These are phyloP conservation scores for Pseudonaja textilis DNA, from an alignment of 2,113 vertebrate species.

Conservation along the genomic window DNA sequence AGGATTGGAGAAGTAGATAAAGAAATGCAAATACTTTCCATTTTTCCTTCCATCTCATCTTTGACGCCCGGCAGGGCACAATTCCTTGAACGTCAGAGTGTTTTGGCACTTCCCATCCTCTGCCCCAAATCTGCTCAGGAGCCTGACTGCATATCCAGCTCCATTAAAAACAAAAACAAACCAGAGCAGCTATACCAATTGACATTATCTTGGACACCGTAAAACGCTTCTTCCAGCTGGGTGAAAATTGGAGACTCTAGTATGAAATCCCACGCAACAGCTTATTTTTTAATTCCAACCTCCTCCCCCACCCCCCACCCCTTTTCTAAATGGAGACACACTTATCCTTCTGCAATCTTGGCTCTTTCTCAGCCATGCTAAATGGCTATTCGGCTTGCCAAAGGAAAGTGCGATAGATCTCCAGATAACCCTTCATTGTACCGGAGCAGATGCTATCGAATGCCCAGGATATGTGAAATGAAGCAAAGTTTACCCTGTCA, in stretches of 20 bases:
- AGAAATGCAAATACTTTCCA: neutral
- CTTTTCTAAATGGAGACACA: neutral
- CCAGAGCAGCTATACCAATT: neutral
- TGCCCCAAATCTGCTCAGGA: neutral
- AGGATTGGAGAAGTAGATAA: neutral
- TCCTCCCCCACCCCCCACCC: neutral
- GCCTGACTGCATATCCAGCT: neutral
- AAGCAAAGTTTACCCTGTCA: slow-evolving; percentile 63
- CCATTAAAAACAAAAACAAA: neutral
- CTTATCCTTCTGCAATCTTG: neutral
- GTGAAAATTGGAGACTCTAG: neutral
- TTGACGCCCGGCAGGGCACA: neutral
- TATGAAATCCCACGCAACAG: neutral
- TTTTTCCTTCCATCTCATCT: neutral
- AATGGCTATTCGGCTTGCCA: slow-evolving; percentile 13
- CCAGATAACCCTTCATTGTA: slow-evolving; percentile 51
- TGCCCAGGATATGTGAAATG: slow-evolving; percentile 60
- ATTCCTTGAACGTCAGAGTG: neutral
- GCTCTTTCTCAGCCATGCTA: neutral
- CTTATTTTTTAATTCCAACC: neutral
- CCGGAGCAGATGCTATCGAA: slow-evolving; percentile 66
- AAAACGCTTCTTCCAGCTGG: neutral
- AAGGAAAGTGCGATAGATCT: slow-evolving; percentile 61
- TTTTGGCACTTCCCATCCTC: neutral
- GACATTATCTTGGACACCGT: neutral